Conservation (phyloP, 2,113 vertebrate species). For the Progne subis region DNA sequence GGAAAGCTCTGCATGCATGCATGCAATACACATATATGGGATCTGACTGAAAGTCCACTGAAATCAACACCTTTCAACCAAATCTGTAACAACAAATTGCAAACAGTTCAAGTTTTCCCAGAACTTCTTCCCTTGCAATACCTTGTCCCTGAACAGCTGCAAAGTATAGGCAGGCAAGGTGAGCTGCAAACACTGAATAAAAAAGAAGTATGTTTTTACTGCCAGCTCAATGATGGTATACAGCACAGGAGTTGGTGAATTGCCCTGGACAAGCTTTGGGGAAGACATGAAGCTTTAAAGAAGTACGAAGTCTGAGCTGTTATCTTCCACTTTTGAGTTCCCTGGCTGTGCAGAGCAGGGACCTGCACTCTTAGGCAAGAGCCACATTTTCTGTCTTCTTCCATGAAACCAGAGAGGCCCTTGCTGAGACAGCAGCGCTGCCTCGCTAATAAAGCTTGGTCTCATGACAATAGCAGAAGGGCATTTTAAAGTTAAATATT, state of each 20-base stretch:
- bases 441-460: neutral
- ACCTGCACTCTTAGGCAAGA: neutral
- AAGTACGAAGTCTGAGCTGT: neutral
- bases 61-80: neutral
- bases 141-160: neutral
- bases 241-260: neutral
- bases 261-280: neutral
- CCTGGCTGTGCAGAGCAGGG: neutral
- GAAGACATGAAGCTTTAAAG: neutral
- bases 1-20: neutral
- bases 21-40: too few relatives aligned
- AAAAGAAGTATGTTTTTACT: neutral
- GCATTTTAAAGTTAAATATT: neutral
- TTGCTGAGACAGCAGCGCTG: accelerated
- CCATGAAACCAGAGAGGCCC: neutral
- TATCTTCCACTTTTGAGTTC: neutral
- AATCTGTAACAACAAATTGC: neutral
- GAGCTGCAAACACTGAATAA: neutral
- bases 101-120: neutral
- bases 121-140: neutral
- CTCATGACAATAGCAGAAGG: neutral
- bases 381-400: neutral
- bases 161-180: neutral
- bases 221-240: neutral
- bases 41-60: neutral